A percentile compares a stretch with the other conserved stretches of the same genome.
Evolutionary conservation across 92 coral and sea anemone species (phyloP).

Genomic region (Palythoa heliodiscus): DNA sequence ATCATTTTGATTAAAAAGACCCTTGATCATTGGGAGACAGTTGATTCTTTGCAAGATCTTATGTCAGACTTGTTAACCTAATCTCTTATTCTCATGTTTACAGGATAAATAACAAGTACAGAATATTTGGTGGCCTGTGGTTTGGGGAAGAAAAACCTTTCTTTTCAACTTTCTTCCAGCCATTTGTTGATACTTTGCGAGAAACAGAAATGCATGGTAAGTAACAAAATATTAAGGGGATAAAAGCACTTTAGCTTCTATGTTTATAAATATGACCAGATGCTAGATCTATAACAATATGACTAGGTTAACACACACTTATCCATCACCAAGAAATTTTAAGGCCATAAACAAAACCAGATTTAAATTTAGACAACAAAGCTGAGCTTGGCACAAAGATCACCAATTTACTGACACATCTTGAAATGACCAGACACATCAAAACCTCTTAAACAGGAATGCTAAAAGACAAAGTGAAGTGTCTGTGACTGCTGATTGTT

Average conservation of each 20-base stretch:
- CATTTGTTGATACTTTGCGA: neutral
- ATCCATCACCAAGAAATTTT: neutral
- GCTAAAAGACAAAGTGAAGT: neutral
- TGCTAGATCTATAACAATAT: neutral
- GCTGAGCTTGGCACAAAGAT: neutral
- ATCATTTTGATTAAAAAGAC: neutral
- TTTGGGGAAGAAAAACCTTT: neutral
- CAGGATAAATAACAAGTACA: constrained; percentile 2
- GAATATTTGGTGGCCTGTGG: constrained; percentile 9
- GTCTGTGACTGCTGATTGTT: constrained; percentile 2
- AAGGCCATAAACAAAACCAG: neutral
- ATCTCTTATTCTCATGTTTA: neutral
- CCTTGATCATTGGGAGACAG: neutral
- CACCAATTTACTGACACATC: constrained; percentile 1
- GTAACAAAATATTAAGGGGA: constrained; percentile 4
- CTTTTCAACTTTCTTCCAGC: neutral
- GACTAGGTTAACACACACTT: neutral
- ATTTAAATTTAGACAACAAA: neutral
- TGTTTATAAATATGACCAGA: neutral
- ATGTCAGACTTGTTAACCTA: neutral
- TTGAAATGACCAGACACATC: constrained; percentile 3
- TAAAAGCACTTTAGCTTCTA: neutral
- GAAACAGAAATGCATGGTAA: neutral
- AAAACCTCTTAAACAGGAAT: neutral
- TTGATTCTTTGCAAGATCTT: constrained; percentile 5